Evolutionary conservation across 1,140 invertebrate genomes (phyloP), one percentile per base, ranked within the genome.

Genomic region (Chironomus tepperi): DNA sequence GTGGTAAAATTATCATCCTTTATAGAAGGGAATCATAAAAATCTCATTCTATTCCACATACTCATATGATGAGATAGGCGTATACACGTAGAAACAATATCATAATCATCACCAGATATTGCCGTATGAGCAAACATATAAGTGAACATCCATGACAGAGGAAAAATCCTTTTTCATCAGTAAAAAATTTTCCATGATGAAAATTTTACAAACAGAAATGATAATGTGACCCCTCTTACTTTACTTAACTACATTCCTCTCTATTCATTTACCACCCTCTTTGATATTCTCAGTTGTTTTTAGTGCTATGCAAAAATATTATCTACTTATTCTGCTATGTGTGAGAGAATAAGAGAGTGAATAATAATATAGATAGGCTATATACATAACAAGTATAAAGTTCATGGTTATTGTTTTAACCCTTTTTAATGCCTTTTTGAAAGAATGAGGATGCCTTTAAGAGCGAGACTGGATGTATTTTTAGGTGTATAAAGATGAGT

Each of bases 391-490:
- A 34, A 34, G 24, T 5, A 70, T 57, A 57, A 57, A 57, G 65
- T 70, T 70, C 65, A 70, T 70, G 65, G 65, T 70, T 70, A 70
- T 70, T 70, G 19, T 70, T 70, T 70, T 70, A 70, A 70, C 65
- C 65, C 65, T 21, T 70, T 70, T 70, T 70, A 57, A 57, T 57
- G 47, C 47, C 47, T 57, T 57, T 57, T 57, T 57, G n/a, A 0
- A 57, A n/a, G 15, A 57, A 57, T n/a, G n/a, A 70, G n/a, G 16
- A 70, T 70, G 16, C 18, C 10, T 7, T 10, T 70, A 21, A 19
- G 65, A 70, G 19, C 7, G 9, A 70, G 7, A 8, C 3, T 18
- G 19, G 19, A 57, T 12, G 9, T 10, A 57, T 57, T 2, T 57
- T 57, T n/a, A n/a, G n/a, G n/a, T n/a, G n/a, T n/a, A n/a, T n/a